Conservation (phyloP, 2,888 invertebrate genomes). For the Alloplasta piceator region DNA sequence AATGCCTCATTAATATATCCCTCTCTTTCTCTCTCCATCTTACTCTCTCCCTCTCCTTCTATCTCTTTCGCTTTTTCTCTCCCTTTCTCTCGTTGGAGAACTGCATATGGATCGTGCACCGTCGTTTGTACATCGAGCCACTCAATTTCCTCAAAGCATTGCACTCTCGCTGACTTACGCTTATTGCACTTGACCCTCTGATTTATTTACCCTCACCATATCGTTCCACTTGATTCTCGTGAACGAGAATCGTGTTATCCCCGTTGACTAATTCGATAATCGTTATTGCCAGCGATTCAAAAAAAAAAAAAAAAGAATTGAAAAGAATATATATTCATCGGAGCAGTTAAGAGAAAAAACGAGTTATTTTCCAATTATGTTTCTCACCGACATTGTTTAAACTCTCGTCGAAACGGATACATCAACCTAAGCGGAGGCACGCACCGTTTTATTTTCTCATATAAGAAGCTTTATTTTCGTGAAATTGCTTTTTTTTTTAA, state of each 20-base stretch:
- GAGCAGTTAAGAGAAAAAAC: too few relatives aligned
- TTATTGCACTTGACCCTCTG: slow-evolving; percentile 65
- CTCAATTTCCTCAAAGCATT: slow-evolving; percentile 65
- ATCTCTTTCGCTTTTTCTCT: neutral
- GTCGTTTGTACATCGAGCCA: slow-evolving; percentile 38
- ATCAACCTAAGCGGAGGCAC: too few relatives aligned
- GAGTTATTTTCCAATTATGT: too few relatives aligned
- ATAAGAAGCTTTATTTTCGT: too few relatives aligned
- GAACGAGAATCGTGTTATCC: neutral
- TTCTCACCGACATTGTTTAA: too few relatives aligned
- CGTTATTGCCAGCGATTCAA: slow-evolving; percentile 2
- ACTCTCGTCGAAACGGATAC: too few relatives aligned
- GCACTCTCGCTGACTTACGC: slow-evolving; percentile 60
- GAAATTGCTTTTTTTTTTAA: too few relatives aligned
- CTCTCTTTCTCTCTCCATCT: neutral
- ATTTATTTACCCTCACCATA: slow-evolving; percentile 51
- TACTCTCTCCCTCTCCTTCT: neutral
- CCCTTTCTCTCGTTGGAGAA: slow-evolving; percentile 12
- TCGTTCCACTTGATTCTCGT: neutral
- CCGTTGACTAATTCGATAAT: slow-evolving; percentile 29
- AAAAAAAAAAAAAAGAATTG: neutral
- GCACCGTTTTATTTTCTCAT: too few relatives aligned
- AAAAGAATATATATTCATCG: too few relatives aligned
- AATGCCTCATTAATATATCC: slow-evolving; percentile 68
- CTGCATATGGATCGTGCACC: slow-evolving; percentile 33